Evolutionary conservation across 2,888 invertebrate species (phyloP), one percentile per base, ranked within the genome.

Genomic region (Hyposoter dolosus): DNA sequence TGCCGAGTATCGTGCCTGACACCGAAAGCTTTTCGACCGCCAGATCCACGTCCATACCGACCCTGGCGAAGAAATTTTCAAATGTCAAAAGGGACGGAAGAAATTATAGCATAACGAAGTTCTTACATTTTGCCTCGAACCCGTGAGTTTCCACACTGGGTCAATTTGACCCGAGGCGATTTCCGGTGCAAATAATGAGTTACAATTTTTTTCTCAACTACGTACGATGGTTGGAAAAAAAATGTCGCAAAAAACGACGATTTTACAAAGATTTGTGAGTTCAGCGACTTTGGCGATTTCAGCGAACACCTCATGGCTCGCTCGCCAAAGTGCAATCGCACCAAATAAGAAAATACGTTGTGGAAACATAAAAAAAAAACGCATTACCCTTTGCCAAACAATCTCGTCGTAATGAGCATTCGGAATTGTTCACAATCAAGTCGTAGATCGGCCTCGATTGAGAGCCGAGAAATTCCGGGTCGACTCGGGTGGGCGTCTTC

Each of bases 341-440:
- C 2, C 23, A 23, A 56, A 10, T 23, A 56, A 23, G 12, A 10
- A 28, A 60, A 28, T 28, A 15, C 19, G 9, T 45, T 45, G 3
- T 3, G 6, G 50, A 50, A n/a, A 0, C 32, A 3, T 0, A 40
- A 19, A n/a, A 15, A 15, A 19, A 56, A 82, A 69, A 60, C 56
- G 40, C 15, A 43, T 60, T 82, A 95, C 94, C 94, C 94, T 90
- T 94, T 94, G 50, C 94, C 94, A 82, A 94, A 94, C 28, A 95
- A 90, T 84, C 94, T 92, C 1, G 95, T 94, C 4, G 93, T 92
- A 84, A 95, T 94, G 74, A 95, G 93, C 95, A 95, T 95, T 68
- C 94, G 93, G 89, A 95, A 95, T 89, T 95, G 95, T 66, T 95
- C 95, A 88, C 95, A 94, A 86, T 94, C 93, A 53, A 95, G 92